These are phyloP conservation scores for Orthosia cruda DNA, from an alignment of 2,888 invertebrate genomes.

Conservation along the genomic window DNA sequence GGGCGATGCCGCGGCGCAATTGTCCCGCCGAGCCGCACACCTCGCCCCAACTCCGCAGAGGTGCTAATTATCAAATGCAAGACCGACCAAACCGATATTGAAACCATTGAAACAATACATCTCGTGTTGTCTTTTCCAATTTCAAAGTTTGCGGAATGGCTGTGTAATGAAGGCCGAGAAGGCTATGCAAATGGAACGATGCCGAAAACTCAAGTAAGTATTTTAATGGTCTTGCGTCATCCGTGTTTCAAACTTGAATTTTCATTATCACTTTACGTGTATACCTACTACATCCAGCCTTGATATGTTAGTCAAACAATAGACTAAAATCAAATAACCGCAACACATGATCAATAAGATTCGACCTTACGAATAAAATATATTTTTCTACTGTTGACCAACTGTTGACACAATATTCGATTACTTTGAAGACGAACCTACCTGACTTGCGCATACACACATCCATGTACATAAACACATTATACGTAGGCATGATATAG, in stretches of 20 bases:
- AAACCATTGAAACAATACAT: slow-evolving; percentile 91
- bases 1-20: slow-evolving; percentile 78
- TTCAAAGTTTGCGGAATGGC: slow-evolving; percentile 91
- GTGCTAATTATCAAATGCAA: slow-evolving; percentile 92
- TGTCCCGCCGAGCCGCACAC: slow-evolving; percentile 74
- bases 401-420: slow-evolving; percentile 76
- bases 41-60: slow-evolving; percentile 81
- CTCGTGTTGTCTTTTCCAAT: slow-evolving; percentile 90
- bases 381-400: slow-evolving; percentile 80
- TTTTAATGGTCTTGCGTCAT: slow-evolving; percentile 92
- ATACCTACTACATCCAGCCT: slow-evolving; percentile 88
- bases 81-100: slow-evolving; percentile 89
- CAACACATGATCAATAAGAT: slow-evolving; percentile 88
- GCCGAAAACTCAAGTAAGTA: slow-evolving; percentile 90
- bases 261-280: slow-evolving; percentile 91
- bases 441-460: slow-evolving; percentile 28
- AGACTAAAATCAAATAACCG: slow-evolving; percentile 89
- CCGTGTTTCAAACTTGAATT: slow-evolving; percentile 91
- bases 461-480: slow-evolving; percentile 30
- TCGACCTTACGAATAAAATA: slow-evolving; percentile 84
- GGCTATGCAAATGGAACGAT: slow-evolving; percentile 90
- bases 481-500: slow-evolving; percentile 15
- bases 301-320: slow-evolving; percentile 92
- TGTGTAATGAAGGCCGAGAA: slow-evolving; percentile 90
- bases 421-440: slow-evolving; percentile 67